Evolutionary conservation across 2,797 vertebrate species (phyloP).

Genomic region (Tympanoctomys barrerae): DNA sequence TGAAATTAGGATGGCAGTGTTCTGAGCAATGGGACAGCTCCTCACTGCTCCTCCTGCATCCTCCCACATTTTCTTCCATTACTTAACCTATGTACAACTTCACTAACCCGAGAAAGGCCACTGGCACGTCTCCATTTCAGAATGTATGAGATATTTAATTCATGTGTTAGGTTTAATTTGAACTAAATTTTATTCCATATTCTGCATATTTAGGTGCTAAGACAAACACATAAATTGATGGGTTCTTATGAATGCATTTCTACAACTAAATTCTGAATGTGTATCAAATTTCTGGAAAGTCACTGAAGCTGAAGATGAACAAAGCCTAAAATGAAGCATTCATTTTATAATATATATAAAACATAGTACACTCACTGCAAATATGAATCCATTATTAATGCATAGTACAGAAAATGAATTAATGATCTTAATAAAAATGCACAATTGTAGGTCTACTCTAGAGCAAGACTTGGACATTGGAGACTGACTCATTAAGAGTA

Average conservation of each 20-base stretch:
- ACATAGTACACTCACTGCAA: neutral
- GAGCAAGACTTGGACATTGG: neutral
- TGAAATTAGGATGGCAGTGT: neutral
- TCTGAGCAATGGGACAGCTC: neutral
- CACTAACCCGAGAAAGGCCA: neutral
- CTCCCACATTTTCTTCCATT: neutral
- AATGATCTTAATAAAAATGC: neutral
- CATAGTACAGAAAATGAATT: neutral
- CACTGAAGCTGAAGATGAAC: neutral
- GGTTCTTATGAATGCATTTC: neutral
- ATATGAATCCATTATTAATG: neutral
- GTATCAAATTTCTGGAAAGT: neutral
- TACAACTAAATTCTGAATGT: neutral
- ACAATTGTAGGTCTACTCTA: neutral
- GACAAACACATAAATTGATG: neutral
- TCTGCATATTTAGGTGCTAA: neutral
- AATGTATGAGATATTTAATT: neutral
- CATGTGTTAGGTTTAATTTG: neutral
- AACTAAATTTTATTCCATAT: neutral
- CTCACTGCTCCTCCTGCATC: fast-evolving
- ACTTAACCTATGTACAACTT: neutral
- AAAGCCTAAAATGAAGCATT: neutral
- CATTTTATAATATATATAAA: neutral
- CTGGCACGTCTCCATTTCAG: neutral
- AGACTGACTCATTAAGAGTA: neutral